These are phyloP conservation scores for Nothoprocta perdicaria DNA, from an alignment of 2,113 vertebrate genomes.

Conservation along the genomic window DNA sequence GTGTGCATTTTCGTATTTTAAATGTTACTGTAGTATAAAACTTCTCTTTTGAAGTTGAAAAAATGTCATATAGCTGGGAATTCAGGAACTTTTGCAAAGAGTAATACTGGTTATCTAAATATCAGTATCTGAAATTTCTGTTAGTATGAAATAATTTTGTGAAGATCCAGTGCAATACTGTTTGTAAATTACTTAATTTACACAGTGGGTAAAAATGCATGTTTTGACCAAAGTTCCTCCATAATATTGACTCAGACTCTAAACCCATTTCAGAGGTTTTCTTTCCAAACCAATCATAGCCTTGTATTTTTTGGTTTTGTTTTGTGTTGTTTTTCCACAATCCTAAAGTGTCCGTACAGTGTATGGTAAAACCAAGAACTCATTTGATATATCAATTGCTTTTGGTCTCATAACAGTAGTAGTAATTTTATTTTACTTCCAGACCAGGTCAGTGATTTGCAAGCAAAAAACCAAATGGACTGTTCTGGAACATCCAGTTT, in stretches of 20 bases:
- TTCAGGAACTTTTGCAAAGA: background rate
- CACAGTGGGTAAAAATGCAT: background rate
- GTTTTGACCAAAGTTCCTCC: background rate
- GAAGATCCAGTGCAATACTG: background rate
- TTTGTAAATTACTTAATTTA: background rate
- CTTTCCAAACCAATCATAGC: background rate
- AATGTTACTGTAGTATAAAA: background rate
- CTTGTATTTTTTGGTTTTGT: background rate
- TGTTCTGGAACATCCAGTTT: background rate
- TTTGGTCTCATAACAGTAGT: background rate
- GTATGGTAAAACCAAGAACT: background rate
- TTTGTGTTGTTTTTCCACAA: background rate
- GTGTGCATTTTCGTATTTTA: background rate
- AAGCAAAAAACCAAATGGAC: background rate
- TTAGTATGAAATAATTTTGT: background rate
- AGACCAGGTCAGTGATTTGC: background rate
- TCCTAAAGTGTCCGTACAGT: background rate
- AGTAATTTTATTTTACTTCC: background rate
- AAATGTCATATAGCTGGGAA: background rate
- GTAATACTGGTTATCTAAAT: background rate
- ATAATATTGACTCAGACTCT: background rate
- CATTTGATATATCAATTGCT: background rate
- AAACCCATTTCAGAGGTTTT: background rate
- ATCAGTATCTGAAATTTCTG: background rate
- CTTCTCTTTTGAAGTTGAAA: background rate